Evolutionary conservation across 2,888 invertebrate genomes (phyloP), one percentile per base, ranked within the genome.

Genomic region (Galeruca laticollis): DNA sequence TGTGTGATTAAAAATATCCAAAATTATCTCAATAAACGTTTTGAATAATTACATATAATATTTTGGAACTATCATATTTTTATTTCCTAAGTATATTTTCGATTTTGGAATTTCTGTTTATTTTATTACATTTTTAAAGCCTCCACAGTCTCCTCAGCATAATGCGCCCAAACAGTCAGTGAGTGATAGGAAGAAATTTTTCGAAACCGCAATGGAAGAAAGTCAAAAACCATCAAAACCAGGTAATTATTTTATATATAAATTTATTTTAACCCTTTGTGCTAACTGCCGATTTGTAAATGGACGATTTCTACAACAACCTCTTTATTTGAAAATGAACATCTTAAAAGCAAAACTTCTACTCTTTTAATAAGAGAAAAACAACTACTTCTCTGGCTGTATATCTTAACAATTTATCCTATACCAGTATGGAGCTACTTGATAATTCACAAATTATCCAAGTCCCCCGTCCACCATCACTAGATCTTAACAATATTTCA

Each of bases 201-300:
- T 98, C 86, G 98, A 98, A 87, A 93, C 94, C 84, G 97, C 97
- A 73, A 96, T 98, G 92, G 95, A 96, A 87, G 95, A 96, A 85
- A 94, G 94, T 85, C 92, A 94, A 79, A 94, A 94, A 86, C 93
- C 94, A 74, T 90, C 93, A 79, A 95, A 94, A 87, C 90, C 94
- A 89, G 94, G 95, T 94, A 85, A 84, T 13, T 8, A 21, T 47
- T 13, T 15, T 26, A 3, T 21, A n/a, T n/a, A n/a, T n/a, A n/a
- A n/a, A n/a, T n/a, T n/a, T n/a, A n/a, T n/a, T n/a, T n/a, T n/a
- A n/a, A n/a, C n/a, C n/a, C n/a, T n/a, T n/a, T n/a, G n/a, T n/a
- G n/a, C n/a, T n/a, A n/a, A n/a, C n/a, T n/a, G n/a, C n/a, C n/a
- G n/a, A n/a, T n/a, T n/a, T n/a, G n/a, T n/a, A n/a, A n/a, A n/a